Conservation (phyloP, 2,113 vertebrate species). For the Dunckerocampus dactyliophorus region DNA sequence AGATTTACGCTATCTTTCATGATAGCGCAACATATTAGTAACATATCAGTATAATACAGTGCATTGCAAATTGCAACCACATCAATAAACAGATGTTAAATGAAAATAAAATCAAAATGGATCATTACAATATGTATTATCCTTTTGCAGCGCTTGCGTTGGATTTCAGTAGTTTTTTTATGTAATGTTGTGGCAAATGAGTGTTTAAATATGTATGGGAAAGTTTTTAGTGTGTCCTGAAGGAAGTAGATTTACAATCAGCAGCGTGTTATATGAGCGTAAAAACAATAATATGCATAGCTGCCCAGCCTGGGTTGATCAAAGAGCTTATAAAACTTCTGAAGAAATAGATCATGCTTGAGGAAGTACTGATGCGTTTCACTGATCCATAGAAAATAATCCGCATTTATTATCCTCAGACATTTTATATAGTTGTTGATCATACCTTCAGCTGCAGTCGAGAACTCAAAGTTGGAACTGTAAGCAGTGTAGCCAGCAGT, state of each 20-base stretch:
- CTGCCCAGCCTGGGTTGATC: constrained; percentile 14
- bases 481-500: constrained; percentile 89
- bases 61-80: background rate
- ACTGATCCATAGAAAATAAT: constrained; percentile 38
- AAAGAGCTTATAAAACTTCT: constrained; percentile 34
- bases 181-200: background rate
- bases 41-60: background rate
- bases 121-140: background rate
- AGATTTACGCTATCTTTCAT: too few relatives aligned
- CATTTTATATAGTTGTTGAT: constrained; percentile 32
- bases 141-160: too few relatives aligned
- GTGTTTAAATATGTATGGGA: background rate
- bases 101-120: background rate
- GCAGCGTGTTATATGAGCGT: constrained; percentile 20
- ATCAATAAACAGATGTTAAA: background rate
- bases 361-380: constrained; percentile 41
- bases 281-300: constrained; percentile 12
- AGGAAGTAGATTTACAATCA: constrained; percentile 27
- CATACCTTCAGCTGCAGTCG: constrained; percentile 92
- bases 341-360: constrained; percentile 44
- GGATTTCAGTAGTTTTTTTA: background rate
- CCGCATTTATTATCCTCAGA: constrained; percentile 29
- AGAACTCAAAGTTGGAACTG: constrained; percentile 94
- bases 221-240: constrained; percentile 12
- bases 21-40: too few relatives aligned